Evolutionary conservation across 2,797 vertebrate species (phyloP).

Genomic region (Neopelma chrysocephalum): DNA sequence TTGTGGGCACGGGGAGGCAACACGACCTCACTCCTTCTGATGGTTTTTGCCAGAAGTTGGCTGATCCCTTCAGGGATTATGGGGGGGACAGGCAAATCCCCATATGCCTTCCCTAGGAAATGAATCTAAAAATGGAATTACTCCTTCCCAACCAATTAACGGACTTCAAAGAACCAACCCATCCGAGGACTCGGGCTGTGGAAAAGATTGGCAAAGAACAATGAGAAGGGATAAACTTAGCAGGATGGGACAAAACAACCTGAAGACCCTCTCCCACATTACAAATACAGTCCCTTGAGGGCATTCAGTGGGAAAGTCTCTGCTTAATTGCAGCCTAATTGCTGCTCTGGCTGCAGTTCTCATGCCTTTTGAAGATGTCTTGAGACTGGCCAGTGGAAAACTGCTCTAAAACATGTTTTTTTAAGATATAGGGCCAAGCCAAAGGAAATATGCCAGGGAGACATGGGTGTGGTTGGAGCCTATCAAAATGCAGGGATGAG

Average conservation of each 20-base stretch:
- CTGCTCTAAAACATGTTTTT: neutral
- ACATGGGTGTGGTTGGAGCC: neutral
- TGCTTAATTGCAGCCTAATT: constrained; percentile 24
- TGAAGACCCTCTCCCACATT: neutral
- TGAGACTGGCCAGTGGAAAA: neutral
- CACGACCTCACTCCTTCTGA: neutral
- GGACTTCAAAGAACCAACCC: neutral
- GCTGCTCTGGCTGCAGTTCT: neutral
- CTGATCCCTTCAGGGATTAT: neutral
- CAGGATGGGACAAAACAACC: neutral
- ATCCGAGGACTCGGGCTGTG: fast-evolving
- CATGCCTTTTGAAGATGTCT: neutral
- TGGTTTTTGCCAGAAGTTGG: neutral
- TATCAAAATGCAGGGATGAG: neutral
- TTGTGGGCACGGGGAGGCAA: neutral
- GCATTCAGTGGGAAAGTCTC: neutral
- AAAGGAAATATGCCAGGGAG: neutral
- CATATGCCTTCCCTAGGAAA: neutral
- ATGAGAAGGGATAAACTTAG: neutral
- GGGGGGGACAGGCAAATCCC: neutral
- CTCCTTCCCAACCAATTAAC: neutral
- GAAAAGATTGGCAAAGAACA: neutral
- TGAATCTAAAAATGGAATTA: neutral
- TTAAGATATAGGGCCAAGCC: neutral
- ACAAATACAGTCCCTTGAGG: fast-evolving